Base-by-base conservation (phyloP, 2,113 vertebrate species). In the Pseudonaja textilis region DNA sequence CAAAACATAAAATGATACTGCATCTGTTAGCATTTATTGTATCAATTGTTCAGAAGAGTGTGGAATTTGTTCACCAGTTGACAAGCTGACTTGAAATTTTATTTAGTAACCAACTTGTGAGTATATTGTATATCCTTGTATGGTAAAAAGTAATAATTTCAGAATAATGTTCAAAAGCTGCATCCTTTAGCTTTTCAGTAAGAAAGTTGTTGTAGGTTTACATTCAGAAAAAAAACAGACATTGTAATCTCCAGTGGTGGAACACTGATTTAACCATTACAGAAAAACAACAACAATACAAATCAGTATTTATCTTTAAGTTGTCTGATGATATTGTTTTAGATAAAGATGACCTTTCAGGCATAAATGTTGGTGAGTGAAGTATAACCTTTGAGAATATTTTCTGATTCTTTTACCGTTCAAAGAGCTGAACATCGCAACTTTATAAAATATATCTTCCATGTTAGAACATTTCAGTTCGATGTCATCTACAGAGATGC, bases 1-100 rank as follows among this genome's bases (percentile, higher is more conserved):
- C 91, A 91, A 88, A 92, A 91, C 93, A 52, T 18, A 52, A 88
- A 10, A 92, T 54, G 9, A n/a, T 29, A 88, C 86, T 92, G 55
- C 25, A 34, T 29, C 93, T 87, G 39, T 92, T 26, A 64, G 54
- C 85, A 55, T 87, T 87, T 26, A 0, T 0, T 9, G 39, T 8
- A 22, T 1, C 50, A 29, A 50, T 64, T 69, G 12, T 59, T 29
- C 57, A 87, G 47, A 92, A 0, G 0, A 1, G 47, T 34, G 64
- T 87, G 88, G 56, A 45, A 2, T 16, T 88, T 11, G 0, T 1
- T 6, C 25, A 0, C 10, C 42, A 47, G n/a, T 0, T 0, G 34
- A 50, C 52, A 34, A 23, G 0, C 0, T 2, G 59, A 29, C 54
- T 64, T 20, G 39, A 22, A 34, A 88, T 11, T 87, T 91, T 86